A percentile compares a stretch with the other conserved stretches of the same genome.
phyloP scores from a whole-genome alignment of 2,113 vertebrate species.

The Macquaria australasica region DNA sequence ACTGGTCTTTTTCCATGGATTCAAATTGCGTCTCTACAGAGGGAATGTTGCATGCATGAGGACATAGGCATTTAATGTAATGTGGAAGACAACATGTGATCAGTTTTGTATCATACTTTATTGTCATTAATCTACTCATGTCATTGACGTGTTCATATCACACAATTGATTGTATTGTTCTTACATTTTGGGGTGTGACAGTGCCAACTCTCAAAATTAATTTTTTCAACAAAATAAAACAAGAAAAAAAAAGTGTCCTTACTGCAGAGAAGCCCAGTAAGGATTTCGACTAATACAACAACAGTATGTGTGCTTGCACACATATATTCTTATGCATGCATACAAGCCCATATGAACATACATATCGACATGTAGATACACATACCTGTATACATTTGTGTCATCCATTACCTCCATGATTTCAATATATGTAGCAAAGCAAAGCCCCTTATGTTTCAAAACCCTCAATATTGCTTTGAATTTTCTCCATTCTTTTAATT shows the following conservation, averaged over 20 bases:
- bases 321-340: background rate
- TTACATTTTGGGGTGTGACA: background rate
- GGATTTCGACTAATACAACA: background rate
- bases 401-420: background rate
- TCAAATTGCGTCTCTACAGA: background rate
- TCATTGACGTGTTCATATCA: background rate
- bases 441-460: background rate
- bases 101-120: background rate
- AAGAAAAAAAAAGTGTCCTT: background rate
- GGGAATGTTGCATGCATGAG: background rate
- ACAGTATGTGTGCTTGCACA: no score
- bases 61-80: no score
- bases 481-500: no score
- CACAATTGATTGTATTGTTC: background rate
- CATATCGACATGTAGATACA: background rate
- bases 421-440: no score
- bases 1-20: background rate
- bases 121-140: background rate
- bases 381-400: no score
- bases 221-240: no score
- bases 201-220: background rate
- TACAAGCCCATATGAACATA: background rate
- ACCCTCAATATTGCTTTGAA: no score
- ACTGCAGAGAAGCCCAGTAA: background rate
- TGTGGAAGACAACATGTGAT: background rate